A percentile compares a stretch with the other conserved stretches of the same genome.
These are phyloP conservation scores for Tragopan temminckii DNA, from an alignment of 2,797 vertebrate genomes.

Conservation along the genomic window DNA sequence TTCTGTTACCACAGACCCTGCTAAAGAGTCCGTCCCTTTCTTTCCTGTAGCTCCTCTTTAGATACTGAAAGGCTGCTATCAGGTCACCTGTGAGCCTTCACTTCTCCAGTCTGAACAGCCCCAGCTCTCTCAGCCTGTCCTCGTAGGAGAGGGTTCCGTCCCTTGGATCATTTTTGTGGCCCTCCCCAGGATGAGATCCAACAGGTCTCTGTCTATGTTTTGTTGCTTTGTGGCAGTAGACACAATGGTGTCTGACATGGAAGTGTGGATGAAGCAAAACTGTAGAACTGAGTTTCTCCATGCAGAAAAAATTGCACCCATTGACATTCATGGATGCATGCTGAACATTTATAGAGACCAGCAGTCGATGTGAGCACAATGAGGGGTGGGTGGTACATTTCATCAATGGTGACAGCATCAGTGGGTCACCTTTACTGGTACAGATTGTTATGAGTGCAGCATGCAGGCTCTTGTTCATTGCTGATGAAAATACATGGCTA, in stretches of 20 bases:
- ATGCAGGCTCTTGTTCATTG: not conserved
- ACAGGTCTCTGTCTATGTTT: not conserved
- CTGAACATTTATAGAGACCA: not conserved
- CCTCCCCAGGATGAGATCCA: too few relatives aligned
- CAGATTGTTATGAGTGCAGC: not conserved
- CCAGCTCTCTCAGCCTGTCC: too few relatives aligned
- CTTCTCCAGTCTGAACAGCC: too few relatives aligned
- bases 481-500: not conserved
- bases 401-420: not conserved
- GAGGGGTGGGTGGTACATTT: not conserved
- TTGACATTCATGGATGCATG: not conserved
- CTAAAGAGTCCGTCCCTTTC: too few relatives aligned
- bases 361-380: not conserved
- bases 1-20: too few relatives aligned
- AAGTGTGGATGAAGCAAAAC: not conserved
- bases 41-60: too few relatives aligned
- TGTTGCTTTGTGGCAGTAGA: not conserved
- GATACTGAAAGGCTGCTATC: too few relatives aligned
- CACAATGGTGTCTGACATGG: not conserved
- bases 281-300: not conserved
- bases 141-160: too few relatives aligned
- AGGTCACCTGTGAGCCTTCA: too few relatives aligned
- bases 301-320: not conserved
- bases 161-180: too few relatives aligned
- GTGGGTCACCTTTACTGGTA: not conserved